phyloP scores from a whole-genome alignment of 1,140 invertebrate genomes.

The Diprion similis region DNA sequence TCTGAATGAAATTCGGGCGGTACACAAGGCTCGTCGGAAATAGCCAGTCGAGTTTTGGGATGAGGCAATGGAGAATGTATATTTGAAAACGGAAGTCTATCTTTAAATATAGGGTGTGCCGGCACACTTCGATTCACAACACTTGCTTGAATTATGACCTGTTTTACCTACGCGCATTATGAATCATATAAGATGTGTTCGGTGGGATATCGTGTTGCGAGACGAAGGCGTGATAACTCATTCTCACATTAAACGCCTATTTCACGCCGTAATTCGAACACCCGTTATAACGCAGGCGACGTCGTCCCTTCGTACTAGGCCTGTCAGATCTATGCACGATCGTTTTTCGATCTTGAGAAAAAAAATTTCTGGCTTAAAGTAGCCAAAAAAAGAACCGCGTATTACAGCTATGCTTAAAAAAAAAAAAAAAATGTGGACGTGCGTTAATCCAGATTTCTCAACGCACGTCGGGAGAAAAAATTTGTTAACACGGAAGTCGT shows the following conservation, averaged over 20 bases:
- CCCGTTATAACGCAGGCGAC: constrained; percentile 22
- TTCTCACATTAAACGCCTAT: constrained; percentile 41
- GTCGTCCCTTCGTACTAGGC: too few relatives aligned
- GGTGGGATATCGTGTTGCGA: not conserved
- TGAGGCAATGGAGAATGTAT: constrained; percentile 33
- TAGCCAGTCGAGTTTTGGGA: constrained; percentile 41
- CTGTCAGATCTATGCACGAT: too few relatives aligned
- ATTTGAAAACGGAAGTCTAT: constrained; percentile 33
- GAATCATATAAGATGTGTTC: constrained; percentile 20
- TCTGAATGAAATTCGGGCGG: constrained; percentile 5
- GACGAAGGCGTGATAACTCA: constrained; percentile 36
- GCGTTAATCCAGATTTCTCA: too few relatives aligned
- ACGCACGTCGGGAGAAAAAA: too few relatives aligned
- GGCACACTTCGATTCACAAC: constrained; percentile 28
- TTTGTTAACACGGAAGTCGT: too few relatives aligned
- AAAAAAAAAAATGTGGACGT: too few relatives aligned
- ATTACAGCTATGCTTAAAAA: too few relatives aligned
- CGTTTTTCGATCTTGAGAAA: too few relatives aligned
- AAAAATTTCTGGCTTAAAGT: too few relatives aligned
- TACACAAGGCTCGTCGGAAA: constrained; percentile 36
- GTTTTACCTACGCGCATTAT: constrained; percentile 19
- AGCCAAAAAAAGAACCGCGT: too few relatives aligned
- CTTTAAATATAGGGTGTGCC: constrained; percentile 26
- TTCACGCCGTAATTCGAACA: constrained; percentile 39
- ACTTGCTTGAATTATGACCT: constrained; percentile 29